Base-by-base conservation (phyloP, 2,113 vertebrate species). In the Gasterosteus nipponicus region DNA sequence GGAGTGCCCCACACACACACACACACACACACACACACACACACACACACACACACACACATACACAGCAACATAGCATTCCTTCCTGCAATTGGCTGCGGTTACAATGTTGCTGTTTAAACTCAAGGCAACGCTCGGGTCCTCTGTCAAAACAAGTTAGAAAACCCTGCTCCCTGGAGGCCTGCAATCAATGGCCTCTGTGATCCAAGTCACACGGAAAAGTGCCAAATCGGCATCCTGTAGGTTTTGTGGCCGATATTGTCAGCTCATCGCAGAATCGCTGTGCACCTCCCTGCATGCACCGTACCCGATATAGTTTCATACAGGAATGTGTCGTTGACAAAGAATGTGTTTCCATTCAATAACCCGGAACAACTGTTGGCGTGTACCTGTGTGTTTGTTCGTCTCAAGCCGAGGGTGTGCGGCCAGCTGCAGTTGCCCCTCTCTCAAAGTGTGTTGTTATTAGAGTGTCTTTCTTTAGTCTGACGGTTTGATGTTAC, bases 21-120 rank as follows among this genome's bases (percentile, higher is more conserved):
- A 75, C 66, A 38, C 22, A 72, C 76, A 76, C 67, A 33, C 22
- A 69, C 80, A 78, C 67, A 69, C 53, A 65, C 49, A 65, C 41
- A 64, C 76, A n/a, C n/a, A n/a, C n/a, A n/a, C n/a, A n/a, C n/a
- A n/a, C 65, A 60, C 53, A 69, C 75, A 73, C 66, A 42, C 22
- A 72, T 73, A 75, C 66, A 75, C 64, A 44, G 18, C 7, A 9
- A n/a, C 22, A 39, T 16, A 58, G 78, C 84, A 87, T 76, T 81
- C 84, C 66, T 91, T 62, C 49, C 41, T 80, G 51, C 86, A 80
- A 81, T 81, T 78, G 74, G 75, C 72, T 58, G 0, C 2, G n/a
- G 56, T 12, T 77, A 56, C 63, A 73, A 47, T 82, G 68, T 83
- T 88, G 74, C 80, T 82, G 26, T 89, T 89, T 77, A 57, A 87